Base-by-base conservation (phyloP, 2,113 vertebrate species). In the Vombatus ursinus region DNA sequence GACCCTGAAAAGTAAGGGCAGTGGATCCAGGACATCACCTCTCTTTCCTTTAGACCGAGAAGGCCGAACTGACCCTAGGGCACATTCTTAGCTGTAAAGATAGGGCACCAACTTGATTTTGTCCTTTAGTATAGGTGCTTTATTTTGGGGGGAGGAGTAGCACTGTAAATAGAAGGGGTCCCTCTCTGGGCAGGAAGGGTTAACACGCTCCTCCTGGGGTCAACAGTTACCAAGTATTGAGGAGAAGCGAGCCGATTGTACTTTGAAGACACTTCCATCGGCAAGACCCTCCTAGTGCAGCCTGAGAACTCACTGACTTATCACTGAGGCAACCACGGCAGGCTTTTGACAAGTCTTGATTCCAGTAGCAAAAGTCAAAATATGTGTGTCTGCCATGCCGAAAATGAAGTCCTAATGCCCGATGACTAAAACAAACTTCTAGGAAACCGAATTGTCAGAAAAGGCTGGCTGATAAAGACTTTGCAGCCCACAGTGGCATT, bases 351-450 rank as follows among this genome's bases (percentile, higher is more conserved):
- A 10, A 52, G 49, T 49, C 54, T 96, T 53, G 31, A 22, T 10
- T 92, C 10, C 47, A 52, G 19, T 96, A 90, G 54, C 89, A 95
- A 95, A 97, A 96, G 53, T 53, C 94, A 94, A 51, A 31, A 57
- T 37, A 51, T 94, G 37, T 57, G n/a, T 90, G 90, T 77, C n/a
- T 48, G 52, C 50, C 8, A 25, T 53, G 26, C 16, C 49, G 89
- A 31, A 52, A 25, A 26, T 19, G 28, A 90, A 68, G 94, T 61
- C 84, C 90, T 68, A 53, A 57, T 51, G 50, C 14, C 68, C 37
- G 52, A n/a, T 19, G 51, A 92, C 54, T 52, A 50, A 89, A 94
- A 90, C 49, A 50, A 90, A 92, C 28, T 26, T 52, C 52, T 96
- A 90, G 50, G 47, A 91, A 92, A 84, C 93, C 50, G 93, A 96